These are phyloP conservation scores for Peromyscus polionotus DNA, from an alignment of 2,113 vertebrate genomes.

Conservation along the genomic window DNA sequence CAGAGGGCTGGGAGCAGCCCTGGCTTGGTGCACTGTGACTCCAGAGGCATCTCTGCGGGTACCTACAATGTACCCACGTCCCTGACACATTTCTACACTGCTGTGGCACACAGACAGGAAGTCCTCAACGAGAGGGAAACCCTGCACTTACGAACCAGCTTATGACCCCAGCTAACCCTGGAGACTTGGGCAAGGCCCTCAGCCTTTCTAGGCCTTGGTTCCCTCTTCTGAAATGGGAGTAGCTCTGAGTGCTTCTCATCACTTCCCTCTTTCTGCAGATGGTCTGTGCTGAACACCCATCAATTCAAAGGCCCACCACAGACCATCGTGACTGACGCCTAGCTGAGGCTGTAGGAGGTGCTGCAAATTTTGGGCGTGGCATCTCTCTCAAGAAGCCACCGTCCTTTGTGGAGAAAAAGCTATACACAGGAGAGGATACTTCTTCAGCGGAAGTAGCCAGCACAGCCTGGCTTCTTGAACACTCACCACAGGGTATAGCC, in stretches of 20 bases:
- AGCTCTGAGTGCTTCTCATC: neutral
- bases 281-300: neutral
- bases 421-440: neutral
- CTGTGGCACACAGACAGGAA: neutral
- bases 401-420: neutral
- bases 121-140: neutral
- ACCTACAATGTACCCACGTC: neutral
- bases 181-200: neutral
- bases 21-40: accelerated
- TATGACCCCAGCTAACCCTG: neutral
- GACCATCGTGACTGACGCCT: neutral
- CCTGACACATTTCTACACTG: neutral
- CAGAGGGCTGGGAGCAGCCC: neutral
- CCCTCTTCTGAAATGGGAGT: neutral
- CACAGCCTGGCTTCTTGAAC: neutral
- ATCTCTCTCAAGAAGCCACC: slow-evolving; percentile 7
- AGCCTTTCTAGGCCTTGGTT: neutral
- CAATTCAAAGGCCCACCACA: neutral
- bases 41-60: neutral
- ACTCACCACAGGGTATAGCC: neutral
- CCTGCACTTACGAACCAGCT: neutral
- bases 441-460: neutral
- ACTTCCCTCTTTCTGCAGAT: neutral
- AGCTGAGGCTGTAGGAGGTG: neutral
- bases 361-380: neutral